A percentile compares a stretch with the other conserved stretches of the same genome.
Evolutionary conservation across 2,888 invertebrate species (phyloP).

Genomic region (Drosophila setosimentum): DNA sequence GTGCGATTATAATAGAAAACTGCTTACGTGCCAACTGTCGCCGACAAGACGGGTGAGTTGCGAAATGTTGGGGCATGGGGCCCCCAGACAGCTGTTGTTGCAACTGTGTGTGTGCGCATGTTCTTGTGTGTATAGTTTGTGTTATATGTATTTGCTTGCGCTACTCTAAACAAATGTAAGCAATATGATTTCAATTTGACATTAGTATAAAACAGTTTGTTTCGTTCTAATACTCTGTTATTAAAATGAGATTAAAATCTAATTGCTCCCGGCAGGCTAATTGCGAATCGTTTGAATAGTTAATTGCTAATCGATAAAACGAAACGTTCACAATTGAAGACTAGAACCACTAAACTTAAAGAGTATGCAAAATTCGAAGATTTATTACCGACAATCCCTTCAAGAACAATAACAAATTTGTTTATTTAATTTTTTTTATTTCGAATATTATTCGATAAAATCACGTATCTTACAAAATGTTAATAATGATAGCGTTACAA

Average conservation of each 20-base stretch:
- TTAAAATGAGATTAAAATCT: background rate
- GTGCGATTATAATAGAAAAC: conserved; percentile 72
- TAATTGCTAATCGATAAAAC: background rate
- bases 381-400: background rate
- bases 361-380: background rate
- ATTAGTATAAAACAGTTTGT: conserved; percentile 14
- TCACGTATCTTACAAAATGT: background rate
- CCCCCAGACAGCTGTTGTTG: conserved; percentile 44
- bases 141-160: conserved; percentile 23
- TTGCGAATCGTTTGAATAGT: background rate
- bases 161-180: conserved; percentile 54
- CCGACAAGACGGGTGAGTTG: conserved; percentile 32
- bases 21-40: conserved; percentile 71
- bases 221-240: background rate
- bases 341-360: background rate
- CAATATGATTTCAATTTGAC: conserved; percentile 50
- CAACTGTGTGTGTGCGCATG: conserved; percentile 3
- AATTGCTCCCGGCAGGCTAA: background rate
- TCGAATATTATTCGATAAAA: accelerated
- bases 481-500: background rate
- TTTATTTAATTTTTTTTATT: background rate
- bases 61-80: background rate
- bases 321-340: no score
- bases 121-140: background rate
- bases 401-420: no score